These are phyloP conservation scores for Babylonia areolata DNA, from an alignment of 1,140 invertebrate species.

Conservation along the genomic window DNA sequence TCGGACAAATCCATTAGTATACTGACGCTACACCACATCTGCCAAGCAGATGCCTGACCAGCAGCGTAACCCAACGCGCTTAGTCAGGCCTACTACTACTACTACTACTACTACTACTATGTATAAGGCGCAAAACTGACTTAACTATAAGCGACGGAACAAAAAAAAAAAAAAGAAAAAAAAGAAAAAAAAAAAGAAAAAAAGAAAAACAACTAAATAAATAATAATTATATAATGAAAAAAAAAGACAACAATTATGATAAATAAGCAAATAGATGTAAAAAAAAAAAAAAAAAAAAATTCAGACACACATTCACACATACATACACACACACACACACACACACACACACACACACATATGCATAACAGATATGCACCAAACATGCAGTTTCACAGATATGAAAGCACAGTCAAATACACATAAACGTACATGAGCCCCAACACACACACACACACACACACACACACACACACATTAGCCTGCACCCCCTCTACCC, in stretches of 20 bases:
- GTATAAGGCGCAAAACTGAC: too few species aligned
- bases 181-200: neutral
- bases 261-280: neutral
- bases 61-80: too few species aligned
- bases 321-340: neutral
- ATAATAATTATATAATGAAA: neutral
- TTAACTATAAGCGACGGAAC: too few species aligned
- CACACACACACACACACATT: conserved; percentile 20
- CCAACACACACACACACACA: neutral
- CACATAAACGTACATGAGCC: neutral
- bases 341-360: neutral
- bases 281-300: too few species aligned
- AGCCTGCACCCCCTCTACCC: neutral
- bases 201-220: neutral
- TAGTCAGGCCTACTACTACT: too few species aligned
- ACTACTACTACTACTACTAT: too few species aligned
- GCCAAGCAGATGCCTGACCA: too few species aligned
- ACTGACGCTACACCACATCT: too few species aligned
- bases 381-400: neutral
- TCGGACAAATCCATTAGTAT: too few species aligned
- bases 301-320: neutral
- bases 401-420: neutral
- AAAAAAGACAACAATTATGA: neutral
- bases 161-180: too few species aligned
- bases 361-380: neutral